Conservation (phyloP, 2,888 invertebrate genomes). For the Himalopsyche japonica region DNA sequence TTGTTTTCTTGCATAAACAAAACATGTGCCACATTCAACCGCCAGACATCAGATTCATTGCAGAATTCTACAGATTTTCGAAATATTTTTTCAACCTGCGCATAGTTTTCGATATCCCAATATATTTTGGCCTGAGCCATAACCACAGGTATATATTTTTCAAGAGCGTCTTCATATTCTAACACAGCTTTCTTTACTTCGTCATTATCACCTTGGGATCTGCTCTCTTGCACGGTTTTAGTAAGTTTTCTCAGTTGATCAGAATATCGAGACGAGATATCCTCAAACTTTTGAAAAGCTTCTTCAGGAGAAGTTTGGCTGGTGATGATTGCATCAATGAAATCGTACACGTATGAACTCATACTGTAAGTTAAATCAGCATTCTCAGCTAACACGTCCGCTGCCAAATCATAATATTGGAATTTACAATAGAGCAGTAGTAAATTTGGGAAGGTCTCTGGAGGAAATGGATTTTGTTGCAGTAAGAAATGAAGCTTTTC, state of each 20-base stretch:
- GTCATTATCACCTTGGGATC: slow-evolving; percentile 86
- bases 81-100: slow-evolving; percentile 95
- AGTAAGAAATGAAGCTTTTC: slow-evolving; percentile 83
- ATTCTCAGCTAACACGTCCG: slow-evolving; percentile 97
- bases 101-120: slow-evolving; percentile 96
- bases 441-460: slow-evolving; percentile 96
- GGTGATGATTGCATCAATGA: slow-evolving; percentile 94
- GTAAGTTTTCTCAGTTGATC: slow-evolving; percentile 89
- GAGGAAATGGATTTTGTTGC: slow-evolving; percentile 95
- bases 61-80: slow-evolving; percentile 97
- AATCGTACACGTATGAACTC: slow-evolving; percentile 92
- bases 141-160: slow-evolving; percentile 94
- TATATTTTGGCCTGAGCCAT: slow-evolving; percentile 99
- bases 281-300: slow-evolving; percentile 94
- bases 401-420: slow-evolving; percentile 96
- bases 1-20: slow-evolving; percentile 99
- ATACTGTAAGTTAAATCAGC: slow-evolving; percentile 94
- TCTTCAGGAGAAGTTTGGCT: slow-evolving; percentile 96
- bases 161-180: slow-evolving; percentile 88
- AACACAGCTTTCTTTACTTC: slow-evolving; percentile 87
- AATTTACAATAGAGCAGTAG: slow-evolving; percentile 94
- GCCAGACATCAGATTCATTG: slow-evolving; percentile 96
- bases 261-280: slow-evolving; percentile 87
- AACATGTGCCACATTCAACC: slow-evolving; percentile 97
- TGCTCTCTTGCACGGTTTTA: slow-evolving; percentile 91